A percentile compares a stretch with the other conserved stretches of the same genome.
Conservation (phyloP, 2,888 invertebrate genomes). For the Acrobasis consociella region DNA sequence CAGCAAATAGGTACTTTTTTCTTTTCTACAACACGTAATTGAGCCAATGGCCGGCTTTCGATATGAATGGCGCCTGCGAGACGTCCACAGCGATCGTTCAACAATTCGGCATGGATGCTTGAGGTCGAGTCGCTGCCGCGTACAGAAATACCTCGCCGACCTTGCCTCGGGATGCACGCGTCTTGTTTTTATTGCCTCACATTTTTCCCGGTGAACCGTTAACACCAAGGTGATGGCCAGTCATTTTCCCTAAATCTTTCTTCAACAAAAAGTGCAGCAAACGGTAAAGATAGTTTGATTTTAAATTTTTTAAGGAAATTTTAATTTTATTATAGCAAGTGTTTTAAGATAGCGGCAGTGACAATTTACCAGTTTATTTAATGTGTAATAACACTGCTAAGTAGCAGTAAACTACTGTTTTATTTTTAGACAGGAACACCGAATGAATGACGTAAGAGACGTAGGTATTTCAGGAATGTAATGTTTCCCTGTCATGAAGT, state of each 20-base stretch:
- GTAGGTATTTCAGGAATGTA: constrained; percentile 8
- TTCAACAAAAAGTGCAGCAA: constrained; percentile 1
- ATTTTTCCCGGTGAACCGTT: constrained; percentile 62
- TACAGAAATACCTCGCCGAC: constrained; percentile 78
- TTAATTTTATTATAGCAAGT: not conserved
- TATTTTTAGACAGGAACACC: not conserved
- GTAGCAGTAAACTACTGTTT: not conserved
- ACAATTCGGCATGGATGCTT: constrained; percentile 59
- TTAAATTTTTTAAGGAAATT: not conserved
- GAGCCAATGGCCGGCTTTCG: not conserved
- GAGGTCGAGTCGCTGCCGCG: constrained; percentile 58
- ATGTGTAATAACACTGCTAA: not conserved
- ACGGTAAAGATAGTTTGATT: not conserved
- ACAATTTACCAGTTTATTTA: not conserved
- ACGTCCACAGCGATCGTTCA: constrained; percentile 61
- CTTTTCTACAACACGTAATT: not conserved
- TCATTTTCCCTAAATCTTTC: constrained; percentile 30
- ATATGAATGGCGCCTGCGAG: constrained; percentile 38
- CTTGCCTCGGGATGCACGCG: constrained; percentile 73
- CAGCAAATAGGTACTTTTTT: constrained; percentile 29
- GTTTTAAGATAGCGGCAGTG: not conserved
- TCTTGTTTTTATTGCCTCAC: constrained; percentile 73
- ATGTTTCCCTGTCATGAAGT: constrained; percentile 1
- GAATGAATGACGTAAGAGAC: constrained; percentile 6
- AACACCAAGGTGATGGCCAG: constrained; percentile 72